A percentile compares a stretch with the other conserved stretches of the same genome.
Conservation (phyloP, 2,113 vertebrate species). For the Bucco capensis region DNA sequence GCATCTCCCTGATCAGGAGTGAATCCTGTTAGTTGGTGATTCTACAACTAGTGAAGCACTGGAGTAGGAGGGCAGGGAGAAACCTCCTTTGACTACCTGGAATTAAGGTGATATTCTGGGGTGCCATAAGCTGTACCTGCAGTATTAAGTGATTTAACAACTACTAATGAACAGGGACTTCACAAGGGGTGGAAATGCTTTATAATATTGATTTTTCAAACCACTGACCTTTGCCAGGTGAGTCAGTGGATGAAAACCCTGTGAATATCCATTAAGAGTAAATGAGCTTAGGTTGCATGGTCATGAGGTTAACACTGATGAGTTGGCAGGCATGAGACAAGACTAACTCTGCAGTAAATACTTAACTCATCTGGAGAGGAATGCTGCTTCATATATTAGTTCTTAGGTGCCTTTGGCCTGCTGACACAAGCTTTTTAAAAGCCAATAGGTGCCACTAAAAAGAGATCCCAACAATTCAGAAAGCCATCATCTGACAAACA, state of each 20-base stretch:
- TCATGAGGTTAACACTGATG: background rate
- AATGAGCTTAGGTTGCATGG: background rate
- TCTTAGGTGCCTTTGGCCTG: background rate
- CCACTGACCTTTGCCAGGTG: background rate
- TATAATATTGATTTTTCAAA: background rate
- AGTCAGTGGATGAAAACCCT: background rate
- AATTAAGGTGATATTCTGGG: background rate
- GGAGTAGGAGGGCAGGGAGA: background rate
- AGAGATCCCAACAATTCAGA: conserved; percentile 1
- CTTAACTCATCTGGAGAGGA: conserved; percentile 6
- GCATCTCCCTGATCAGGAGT: background rate
- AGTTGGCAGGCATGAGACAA: background rate
- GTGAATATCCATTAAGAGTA: background rate
- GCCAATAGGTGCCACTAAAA: background rate
- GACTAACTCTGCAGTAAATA: background rate
- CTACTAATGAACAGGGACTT: background rate
- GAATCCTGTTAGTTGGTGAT: background rate
- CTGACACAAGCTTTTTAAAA: conserved; percentile 45
- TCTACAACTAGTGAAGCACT: background rate
- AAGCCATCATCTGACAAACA: background rate
- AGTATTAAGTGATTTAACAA: background rate
- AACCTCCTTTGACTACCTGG: background rate
- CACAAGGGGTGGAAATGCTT: background rate
- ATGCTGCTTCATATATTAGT: background rate
- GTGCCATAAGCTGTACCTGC: background rate